These are phyloP conservation scores for Nephrotoma appendiculata DNA, from an alignment of 2,888 invertebrate genomes.

Conservation along the genomic window DNA sequence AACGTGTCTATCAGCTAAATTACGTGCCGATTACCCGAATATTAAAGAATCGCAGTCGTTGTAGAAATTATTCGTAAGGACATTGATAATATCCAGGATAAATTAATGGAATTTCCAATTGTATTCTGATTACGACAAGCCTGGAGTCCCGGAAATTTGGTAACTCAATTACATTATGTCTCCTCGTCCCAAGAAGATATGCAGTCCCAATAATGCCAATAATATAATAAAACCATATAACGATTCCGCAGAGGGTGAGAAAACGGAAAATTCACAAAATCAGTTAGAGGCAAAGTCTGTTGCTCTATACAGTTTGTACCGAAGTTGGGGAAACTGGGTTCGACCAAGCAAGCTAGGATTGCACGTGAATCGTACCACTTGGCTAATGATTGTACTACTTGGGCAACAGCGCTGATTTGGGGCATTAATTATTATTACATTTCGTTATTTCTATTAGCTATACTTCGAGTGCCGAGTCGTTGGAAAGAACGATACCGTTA, in stretches of 20 bases:
- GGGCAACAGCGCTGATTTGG: constrained; percentile 95
- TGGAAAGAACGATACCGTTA: constrained; percentile 87
- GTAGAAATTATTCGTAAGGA: constrained; percentile 86
- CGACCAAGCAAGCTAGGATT: constrained; percentile 88
- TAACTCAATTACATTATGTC: constrained; percentile 90
- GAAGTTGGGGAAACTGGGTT: constrained; percentile 91
- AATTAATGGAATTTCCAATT: constrained; percentile 84
- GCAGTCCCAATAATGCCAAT: too few relatives aligned
- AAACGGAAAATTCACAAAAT: constrained; percentile 88
- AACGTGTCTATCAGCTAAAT: constrained; percentile 97
- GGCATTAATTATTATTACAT: constrained; percentile 45
- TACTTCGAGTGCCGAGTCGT: constrained; percentile 89
- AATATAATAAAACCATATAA: constrained; percentile 68
- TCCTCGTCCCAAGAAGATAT: constrained; percentile 92
- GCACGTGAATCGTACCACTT: constrained; percentile 98
- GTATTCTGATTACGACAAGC: constrained; percentile 92
- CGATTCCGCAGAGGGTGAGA: constrained; percentile 91
- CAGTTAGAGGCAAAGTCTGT: constrained; percentile 86
- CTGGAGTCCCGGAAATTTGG: constrained; percentile 70
- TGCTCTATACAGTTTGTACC: constrained; percentile 88
- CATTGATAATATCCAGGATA: constrained; percentile 86
- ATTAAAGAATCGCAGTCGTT: constrained; percentile 96
- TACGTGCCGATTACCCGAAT: constrained; percentile 91
- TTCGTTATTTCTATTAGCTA: constrained; percentile 80
- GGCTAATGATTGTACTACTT: constrained; percentile 86